Base-by-base conservation (phyloP, 1,140 invertebrate genomes). In the Achroia grisella region DNA sequence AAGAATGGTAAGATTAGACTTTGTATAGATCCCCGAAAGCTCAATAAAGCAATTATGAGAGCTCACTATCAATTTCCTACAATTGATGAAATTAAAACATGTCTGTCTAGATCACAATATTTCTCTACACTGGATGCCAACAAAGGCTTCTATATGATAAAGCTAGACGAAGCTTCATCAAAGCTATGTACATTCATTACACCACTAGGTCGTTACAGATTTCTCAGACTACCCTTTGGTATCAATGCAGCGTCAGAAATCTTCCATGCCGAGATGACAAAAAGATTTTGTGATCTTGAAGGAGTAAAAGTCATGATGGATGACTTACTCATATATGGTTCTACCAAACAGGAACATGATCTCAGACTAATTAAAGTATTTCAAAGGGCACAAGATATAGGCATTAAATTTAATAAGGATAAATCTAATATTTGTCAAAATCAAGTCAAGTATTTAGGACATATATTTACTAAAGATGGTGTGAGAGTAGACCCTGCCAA, bases 271-370 rank as follows among this genome's bases (percentile, higher is more conserved):
- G 56, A 44, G 31, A 27, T 54, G 1, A 17, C 14, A 13, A 23
- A 30, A 48, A 33, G 35, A 9, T 9, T 33, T 10, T 39, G 43
- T 35, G 30, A 10, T 35, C 28, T 51, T 12, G 51, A 54, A 8
- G 54, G 55, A 6, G 44, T 55, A n/a, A 40, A 54, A 10, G 42
- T 32, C 23, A 57, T 54, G 31, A 61, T 77, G 10, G 75, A 86
- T 44, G 80, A 83, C 44, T 53, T 84, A 14, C 50, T 84, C 2
- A 41, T 71, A 8, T 70, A 50, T 48, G 73, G 65, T 8, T 52
- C 33, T 44, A 56, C 41, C 13, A 43, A 39, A 27, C 15, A 43
- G 30, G 56, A 68, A 31, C 71, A 71, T 40, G 57, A 71, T 48
- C 1, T 35, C 30, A 39, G 49, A 30, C 29, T 71, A 8, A 47